phyloP scores from a whole-genome alignment of 1,140 invertebrate species.

The Eriosoma lanigerum region DNA sequence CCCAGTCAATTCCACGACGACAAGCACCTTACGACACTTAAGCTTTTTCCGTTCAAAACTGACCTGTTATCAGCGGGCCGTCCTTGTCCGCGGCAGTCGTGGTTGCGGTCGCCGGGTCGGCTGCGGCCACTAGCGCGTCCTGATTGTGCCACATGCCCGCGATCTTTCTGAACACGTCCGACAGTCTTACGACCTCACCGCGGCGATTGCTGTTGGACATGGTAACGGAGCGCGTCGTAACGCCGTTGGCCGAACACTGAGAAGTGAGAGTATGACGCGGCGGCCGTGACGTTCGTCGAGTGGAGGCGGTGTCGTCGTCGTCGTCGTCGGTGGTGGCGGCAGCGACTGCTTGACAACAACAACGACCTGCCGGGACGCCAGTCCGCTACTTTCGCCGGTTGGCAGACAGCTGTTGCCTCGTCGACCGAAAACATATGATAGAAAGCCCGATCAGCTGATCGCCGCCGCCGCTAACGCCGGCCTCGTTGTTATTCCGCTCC shows the following conservation, averaged over 20 bases:
- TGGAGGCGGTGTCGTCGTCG: not conserved
- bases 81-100: not conserved
- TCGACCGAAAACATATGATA: constrained; percentile 4
- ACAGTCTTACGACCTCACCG: constrained; percentile 17
- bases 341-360: not conserved
- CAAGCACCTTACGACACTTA: too few relatives aligned
- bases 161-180: constrained; percentile 42
- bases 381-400: constrained; percentile 26
- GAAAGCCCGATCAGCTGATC: constrained; percentile 21
- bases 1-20: too few relatives aligned
- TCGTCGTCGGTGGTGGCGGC: too few relatives aligned
- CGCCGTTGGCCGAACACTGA: constrained; percentile 26
- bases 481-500: too few relatives aligned
- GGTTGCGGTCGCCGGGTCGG: not conserved
- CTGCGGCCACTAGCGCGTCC: not conserved
- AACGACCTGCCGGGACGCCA: constrained; percentile 21
- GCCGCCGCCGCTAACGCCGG: not conserved
- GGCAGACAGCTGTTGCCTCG: constrained; percentile 48
- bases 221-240: not conserved
- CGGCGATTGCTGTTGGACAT: constrained; percentile 24
- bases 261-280: too few relatives aligned
- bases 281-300: too few relatives aligned
- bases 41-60: too few relatives aligned
- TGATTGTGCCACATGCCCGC: constrained; percentile 44
- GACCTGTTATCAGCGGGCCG: not conserved